Evolutionary conservation across 30 jellyfish, hydroid and myxozoan genomes (phyloP), one percentile per base, ranked within the genome.

Genomic region (Pseudorhiza aurosa): DNA sequence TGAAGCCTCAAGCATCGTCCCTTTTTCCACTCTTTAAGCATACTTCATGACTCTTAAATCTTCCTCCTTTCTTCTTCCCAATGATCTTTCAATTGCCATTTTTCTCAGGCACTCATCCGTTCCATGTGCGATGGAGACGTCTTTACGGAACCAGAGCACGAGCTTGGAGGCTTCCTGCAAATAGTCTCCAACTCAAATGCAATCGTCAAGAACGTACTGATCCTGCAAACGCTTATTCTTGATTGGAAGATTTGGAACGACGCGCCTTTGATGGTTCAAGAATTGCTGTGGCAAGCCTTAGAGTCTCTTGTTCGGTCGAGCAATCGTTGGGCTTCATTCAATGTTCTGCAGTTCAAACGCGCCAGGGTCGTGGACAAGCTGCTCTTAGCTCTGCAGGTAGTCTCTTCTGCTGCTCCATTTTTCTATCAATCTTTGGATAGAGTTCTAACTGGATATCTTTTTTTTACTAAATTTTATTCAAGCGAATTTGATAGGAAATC

Each of bases 301-400:
- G 85, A 93, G 35, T 49, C 88, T 27, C 89, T 93, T 24, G 92
- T 93, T 17, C 89, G 96, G 4, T 88, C 93, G 14, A 51, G 35
- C 35, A 97, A 93, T 65, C 99, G 97, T 0, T 70, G 80, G 75
- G 58, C 25, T 0, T 33, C 71, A 11, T 86, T 93, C 79, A 93
- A 93, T 59, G 67, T 87, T 0, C 57, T 73, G 60, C 99, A 93
- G 84, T 93, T 93, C 76, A 91, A 93, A 32, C 95, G 99, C 0
- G 99, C 95, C 11, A 57, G 99, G 27, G 96, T 93, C 19, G 95
- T 93, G 33, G 99, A 93, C 22, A 68, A 67, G 29, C 40, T 93
- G 21, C 85, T 93, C 28, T 78, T 75, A 62, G 99, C 97, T 40
- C 75, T 96, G 1, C 97, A 87, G 97, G 99, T 93, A 67, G 15